Evolutionary conservation across 2,797 vertebrate genomes (phyloP).

Genomic region (Clarias fuscus): DNA sequence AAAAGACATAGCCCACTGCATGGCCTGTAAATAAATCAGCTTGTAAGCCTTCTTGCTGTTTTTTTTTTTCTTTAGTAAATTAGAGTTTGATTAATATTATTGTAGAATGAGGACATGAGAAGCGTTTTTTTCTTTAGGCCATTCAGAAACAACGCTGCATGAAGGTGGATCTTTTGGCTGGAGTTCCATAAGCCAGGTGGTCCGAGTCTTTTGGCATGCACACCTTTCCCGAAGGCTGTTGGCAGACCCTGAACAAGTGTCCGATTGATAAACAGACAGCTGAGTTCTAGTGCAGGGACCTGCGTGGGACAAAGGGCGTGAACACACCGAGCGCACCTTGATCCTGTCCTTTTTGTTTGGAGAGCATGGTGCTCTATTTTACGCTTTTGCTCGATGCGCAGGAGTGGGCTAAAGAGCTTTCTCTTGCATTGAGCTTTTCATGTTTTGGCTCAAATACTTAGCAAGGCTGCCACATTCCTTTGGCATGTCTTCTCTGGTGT

Average conservation of each 20-base stretch:
- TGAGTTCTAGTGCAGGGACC: constrained; percentile 5
- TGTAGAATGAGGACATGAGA: background rate
- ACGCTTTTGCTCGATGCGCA: background rate
- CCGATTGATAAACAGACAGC: constrained; percentile 33
- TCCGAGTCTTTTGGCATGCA: constrained; percentile 18
- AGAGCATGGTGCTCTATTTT: background rate
- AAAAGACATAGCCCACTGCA: background rate
- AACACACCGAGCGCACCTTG: background rate
- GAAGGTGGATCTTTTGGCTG: constrained; percentile 22
- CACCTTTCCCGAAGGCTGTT: constrained; percentile 10
- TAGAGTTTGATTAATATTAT: no score
- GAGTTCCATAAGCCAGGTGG: constrained; percentile 6
- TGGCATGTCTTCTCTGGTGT: background rate
- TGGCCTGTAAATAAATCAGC: background rate
- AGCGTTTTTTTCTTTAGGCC: constrained; percentile 6
- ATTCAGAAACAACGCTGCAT: constrained; percentile 9
- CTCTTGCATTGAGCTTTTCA: background rate
- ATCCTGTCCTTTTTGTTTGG: background rate
- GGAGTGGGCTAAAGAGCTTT: background rate
- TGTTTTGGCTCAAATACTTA: background rate
- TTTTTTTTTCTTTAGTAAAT: background rate
- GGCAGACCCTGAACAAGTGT: constrained; percentile 29
- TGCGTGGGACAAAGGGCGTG: background rate
- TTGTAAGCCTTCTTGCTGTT: background rate
- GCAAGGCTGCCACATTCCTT: background rate